These are phyloP conservation scores for Poecilia wingei DNA, from an alignment of 2,797 vertebrate species.

Conservation along the genomic window DNA sequence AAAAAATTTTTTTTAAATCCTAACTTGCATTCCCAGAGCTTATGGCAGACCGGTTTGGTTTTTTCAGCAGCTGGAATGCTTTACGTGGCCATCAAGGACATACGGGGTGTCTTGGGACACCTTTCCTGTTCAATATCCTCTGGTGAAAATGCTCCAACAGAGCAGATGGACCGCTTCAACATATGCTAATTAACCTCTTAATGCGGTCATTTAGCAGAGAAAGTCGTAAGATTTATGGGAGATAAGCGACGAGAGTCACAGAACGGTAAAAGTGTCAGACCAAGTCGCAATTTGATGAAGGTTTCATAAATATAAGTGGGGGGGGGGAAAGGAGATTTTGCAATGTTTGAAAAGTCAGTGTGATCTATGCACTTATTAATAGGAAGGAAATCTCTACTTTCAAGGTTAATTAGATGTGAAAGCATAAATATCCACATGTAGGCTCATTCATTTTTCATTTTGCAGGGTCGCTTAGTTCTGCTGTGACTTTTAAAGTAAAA, in stretches of 20 bases:
- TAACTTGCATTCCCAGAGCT: neutral
- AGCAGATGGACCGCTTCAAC: conserved; percentile 37
- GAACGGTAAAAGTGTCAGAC: conserved; percentile 7
- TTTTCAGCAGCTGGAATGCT: conserved; percentile 10
- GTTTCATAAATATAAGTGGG: neutral
- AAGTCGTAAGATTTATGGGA: conserved; percentile 25
- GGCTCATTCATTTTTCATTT: neutral
- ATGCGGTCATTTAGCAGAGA: conserved; percentile 20
- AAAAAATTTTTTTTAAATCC: neutral
- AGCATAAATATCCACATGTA: neutral
- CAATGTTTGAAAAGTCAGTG: neutral
- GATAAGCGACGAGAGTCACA: neutral
- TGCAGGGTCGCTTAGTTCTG: neutral
- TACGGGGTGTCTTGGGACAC: conserved; percentile 33
- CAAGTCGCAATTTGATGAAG: neutral
- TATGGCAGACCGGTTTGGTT: conserved; percentile 3
- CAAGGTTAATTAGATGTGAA: conserved; percentile 12
- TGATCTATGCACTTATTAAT: neutral
- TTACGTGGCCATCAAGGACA: conserved; percentile 22
- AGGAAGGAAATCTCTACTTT: neutral
- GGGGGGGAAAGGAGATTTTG: neutral
- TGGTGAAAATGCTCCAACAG: conserved; percentile 21
- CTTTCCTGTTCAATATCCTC: conserved; percentile 33
- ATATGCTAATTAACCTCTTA: conserved; percentile 43
- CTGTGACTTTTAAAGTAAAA: neutral